These are phyloP conservation scores for Steatornis caripensis DNA, from an alignment of 2,113 vertebrate genomes.

Conservation along the genomic window DNA sequence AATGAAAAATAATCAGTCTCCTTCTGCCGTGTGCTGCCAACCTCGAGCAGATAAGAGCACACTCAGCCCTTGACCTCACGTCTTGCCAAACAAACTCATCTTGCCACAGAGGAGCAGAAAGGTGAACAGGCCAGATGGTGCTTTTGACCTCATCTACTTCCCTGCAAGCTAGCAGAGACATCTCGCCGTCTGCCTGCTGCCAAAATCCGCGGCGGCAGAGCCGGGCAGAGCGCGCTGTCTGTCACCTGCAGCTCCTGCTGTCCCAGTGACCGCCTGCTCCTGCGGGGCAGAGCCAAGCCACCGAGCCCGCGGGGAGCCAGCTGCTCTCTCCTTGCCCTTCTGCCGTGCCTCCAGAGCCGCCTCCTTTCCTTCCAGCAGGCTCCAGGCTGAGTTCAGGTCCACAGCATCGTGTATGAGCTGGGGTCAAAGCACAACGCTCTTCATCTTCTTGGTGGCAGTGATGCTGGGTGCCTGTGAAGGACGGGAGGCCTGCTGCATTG, in stretches of 20 bases:
- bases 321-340: background rate
- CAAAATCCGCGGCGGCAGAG: rapidly evolving
- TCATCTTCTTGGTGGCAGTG: background rate
- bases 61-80: background rate
- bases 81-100: background rate
- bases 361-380: background rate
- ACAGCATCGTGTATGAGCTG: rapidly evolving
- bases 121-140: background rate
- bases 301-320: rapidly evolving
- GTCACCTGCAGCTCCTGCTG: background rate
- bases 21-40: background rate
- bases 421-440: background rate
- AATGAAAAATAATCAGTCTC: background rate
- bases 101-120: background rate
- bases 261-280: rapidly evolving
- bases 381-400: background rate
- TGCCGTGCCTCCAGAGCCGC: rapidly evolving
- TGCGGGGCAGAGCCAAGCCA: background rate
- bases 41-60: background rate
- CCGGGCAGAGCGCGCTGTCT: background rate
- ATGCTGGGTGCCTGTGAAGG: background rate
- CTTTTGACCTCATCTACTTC: background rate
- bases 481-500: rapidly evolving
- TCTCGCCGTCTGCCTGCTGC: background rate
- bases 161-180: background rate